A percentile compares a stretch with the other conserved stretches of the same genome.
Evolutionary conservation across 2,113 vertebrate species (phyloP).

Genomic region (Dasyornis broadbenti): DNA sequence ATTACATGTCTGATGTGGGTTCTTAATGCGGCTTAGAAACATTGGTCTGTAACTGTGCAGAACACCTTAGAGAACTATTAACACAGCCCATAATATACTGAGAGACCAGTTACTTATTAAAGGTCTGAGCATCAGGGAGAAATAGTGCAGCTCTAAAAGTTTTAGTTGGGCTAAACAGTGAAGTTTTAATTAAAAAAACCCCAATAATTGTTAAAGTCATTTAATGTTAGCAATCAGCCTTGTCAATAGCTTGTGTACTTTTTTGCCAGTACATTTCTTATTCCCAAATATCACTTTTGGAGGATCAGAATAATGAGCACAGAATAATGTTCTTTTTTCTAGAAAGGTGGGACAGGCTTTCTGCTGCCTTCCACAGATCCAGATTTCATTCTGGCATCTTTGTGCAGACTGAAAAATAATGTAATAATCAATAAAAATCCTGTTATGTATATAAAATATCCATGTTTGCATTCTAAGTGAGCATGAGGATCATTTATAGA

Average conservation of each 20-base stretch:
- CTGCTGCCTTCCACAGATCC: background rate
- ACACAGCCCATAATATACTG: background rate
- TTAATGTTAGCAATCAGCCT: background rate
- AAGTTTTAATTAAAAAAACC: background rate
- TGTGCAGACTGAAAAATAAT: background rate
- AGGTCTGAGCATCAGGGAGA: background rate
- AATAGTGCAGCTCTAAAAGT: background rate
- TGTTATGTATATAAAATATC: background rate
- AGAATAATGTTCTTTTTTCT: background rate
- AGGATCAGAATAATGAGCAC: background rate
- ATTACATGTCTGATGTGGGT: background rate
- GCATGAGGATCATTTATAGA: background rate
- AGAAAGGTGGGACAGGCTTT: background rate
- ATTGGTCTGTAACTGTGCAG: background rate
- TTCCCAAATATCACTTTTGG: background rate
- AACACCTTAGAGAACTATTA: conserved; percentile 2
- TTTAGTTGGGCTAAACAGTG: background rate
- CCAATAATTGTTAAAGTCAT: background rate
- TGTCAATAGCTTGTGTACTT: background rate
- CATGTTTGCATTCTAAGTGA: background rate
- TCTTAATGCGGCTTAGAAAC: background rate
- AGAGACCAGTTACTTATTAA: background rate
- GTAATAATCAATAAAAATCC: background rate
- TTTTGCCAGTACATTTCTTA: background rate
- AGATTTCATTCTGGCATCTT: background rate